Evolutionary conservation across 2,888 invertebrate genomes (phyloP), one percentile per base, ranked within the genome.

Genomic region (Drosophila sordidula): DNA sequence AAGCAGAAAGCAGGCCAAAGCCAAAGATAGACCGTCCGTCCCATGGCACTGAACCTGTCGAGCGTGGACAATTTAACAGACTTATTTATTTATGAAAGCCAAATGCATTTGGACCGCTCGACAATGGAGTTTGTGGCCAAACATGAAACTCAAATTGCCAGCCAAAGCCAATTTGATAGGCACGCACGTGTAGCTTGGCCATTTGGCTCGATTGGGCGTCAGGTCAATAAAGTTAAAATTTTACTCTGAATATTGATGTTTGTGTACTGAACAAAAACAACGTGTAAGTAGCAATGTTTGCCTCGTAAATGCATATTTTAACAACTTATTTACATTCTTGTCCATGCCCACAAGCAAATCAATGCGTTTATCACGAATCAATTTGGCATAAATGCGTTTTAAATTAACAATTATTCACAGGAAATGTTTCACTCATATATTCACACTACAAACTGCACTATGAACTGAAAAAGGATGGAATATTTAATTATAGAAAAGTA

Each of bases 21-120:
- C 58, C 39, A 49, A 59, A 14, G 16, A 32, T 32, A 52, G 54
- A 2, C 32, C 36, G 41, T 22, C 55, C 46, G 56, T 45, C 41
- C 39, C 42, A 46, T 50, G 34, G 61, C 41, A 47, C 25, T 38
- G 22, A 51, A 55, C 56, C 52, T 58, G 18, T 63, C 61, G 52
- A 73, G 51, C 82, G 59, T 71, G 79, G 67, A 78, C 86, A 87
- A 81, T 83, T 83, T 87, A 85, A 81, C 70, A 81, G 75, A 69
- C 79, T 70, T 87, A 78, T 87, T 89, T 83, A 83, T 83, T 83
- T 83, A 83, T 83, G 79, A 89, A 72, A 69, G 56, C 55, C 71
- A 78, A 84, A 75, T 81, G 82, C 88, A 83, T 67, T 89, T 83
- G 64, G 64, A 65, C 59, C 54, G 47, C 62, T 51, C 25, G 63